Percentiles rank a stretch among this genome's conserved stretches.
Conservation (phyloP, 2,888 invertebrate species). For the Rhogogaster chlorosoma region DNA sequence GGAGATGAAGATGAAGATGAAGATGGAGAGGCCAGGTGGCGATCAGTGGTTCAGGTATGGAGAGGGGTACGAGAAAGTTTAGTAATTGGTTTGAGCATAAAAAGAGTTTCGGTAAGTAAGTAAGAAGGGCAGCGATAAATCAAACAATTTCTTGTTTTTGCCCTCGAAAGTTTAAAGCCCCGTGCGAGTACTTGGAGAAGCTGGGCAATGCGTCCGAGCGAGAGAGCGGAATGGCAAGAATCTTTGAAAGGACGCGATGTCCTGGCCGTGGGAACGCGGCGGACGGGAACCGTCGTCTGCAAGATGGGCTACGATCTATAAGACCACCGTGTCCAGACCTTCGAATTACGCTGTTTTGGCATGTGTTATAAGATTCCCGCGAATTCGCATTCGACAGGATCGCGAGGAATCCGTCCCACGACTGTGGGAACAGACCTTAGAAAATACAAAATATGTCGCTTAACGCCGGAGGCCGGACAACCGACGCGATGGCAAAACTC, state of each 20-base stretch:
- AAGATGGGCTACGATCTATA: slow-evolving; percentile 49
- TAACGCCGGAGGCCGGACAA: background rate
- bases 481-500: background rate
- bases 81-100: slow-evolving; percentile 16
- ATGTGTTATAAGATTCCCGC: slow-evolving; percentile 73
- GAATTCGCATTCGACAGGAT: slow-evolving; percentile 59
- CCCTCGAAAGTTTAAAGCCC: slow-evolving; percentile 45
- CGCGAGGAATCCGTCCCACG: slow-evolving; percentile 72
- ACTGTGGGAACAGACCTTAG: slow-evolving; percentile 73
- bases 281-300: slow-evolving; percentile 29
- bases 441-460: slow-evolving; percentile 17
- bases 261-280: slow-evolving; percentile 73
- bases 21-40: background rate
- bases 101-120: background rate
- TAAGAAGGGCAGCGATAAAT: slow-evolving; percentile 64
- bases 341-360: slow-evolving; percentile 78
- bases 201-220: slow-evolving; percentile 55
- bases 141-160: slow-evolving; percentile 77
- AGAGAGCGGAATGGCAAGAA: slow-evolving; percentile 72
- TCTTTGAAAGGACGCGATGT: slow-evolving; percentile 59
- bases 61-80: slow-evolving; percentile 22
- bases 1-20: background rate
- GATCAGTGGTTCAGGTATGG: background rate
- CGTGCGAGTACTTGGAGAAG: background rate
- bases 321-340: slow-evolving; percentile 75